Percentiles rank a stretch among this genome's conserved stretches.
Conservation (phyloP, 2,888 invertebrate species). For the Alloscopus bannaensis region DNA sequence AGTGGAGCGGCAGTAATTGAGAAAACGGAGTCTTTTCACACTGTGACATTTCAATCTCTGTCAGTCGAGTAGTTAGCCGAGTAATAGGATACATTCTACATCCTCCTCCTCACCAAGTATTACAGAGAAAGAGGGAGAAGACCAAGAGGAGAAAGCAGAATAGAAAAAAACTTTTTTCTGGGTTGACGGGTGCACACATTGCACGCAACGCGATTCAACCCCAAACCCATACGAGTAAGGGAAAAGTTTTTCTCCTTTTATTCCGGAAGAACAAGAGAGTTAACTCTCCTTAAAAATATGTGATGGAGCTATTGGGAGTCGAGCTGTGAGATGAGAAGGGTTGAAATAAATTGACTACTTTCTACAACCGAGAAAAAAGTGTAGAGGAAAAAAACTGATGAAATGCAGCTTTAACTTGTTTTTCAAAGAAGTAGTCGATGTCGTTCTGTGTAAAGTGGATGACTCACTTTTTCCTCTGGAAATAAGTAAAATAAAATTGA, state of each 20-base stretch:
- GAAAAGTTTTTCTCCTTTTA: constrained; percentile 11
- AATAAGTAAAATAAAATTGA: no score
- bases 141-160: no score
- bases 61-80: constrained; percentile 41
- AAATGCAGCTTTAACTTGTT: constrained; percentile 18
- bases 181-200: constrained; percentile 4
- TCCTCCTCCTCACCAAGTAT: no score
- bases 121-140: no score
- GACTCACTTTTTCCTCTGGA: constrained; percentile 21
- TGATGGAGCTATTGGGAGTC: no score
- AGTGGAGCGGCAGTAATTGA: not conserved
- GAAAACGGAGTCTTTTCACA: constrained; percentile 17
- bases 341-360: constrained; percentile 43
- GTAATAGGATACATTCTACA: constrained; percentile 3
- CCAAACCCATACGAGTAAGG: constrained; percentile 14
- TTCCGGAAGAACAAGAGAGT: no score
- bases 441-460: constrained; percentile 12
- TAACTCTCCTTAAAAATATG: no score
- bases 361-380: constrained; percentile 19
- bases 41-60: constrained; percentile 61
- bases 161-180: not conserved
- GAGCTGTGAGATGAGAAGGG: not conserved
- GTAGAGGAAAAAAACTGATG: constrained; percentile 6
- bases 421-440: not conserved
- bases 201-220: constrained; percentile 17